These are phyloP conservation scores for Volucella zonaria DNA, from an alignment of 2,888 invertebrate genomes.

Conservation along the genomic window DNA sequence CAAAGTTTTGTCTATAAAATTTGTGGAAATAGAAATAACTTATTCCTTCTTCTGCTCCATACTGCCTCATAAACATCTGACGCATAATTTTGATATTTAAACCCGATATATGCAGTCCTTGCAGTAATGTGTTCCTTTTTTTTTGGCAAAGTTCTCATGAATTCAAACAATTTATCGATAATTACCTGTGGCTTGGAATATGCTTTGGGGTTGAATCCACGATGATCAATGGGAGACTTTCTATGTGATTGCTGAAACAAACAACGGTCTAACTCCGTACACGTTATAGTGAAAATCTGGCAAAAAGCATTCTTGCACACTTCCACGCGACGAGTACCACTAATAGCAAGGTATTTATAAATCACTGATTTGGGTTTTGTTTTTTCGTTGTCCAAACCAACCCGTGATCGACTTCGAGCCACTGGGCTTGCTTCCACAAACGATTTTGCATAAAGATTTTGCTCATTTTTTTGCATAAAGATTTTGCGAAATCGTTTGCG, in stretches of 20 bases:
- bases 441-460: slow-evolving; percentile 21
- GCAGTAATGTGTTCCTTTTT: slow-evolving; percentile 16
- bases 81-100: slow-evolving; percentile 17
- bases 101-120: slow-evolving; percentile 9
- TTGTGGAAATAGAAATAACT: slow-evolving; percentile 13
- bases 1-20: slow-evolving; percentile 6
- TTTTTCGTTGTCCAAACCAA: slow-evolving; percentile 16
- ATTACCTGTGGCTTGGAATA: slow-evolving; percentile 10
- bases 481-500: slow-evolving; percentile 10
- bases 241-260: slow-evolving; percentile 20
- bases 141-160: slow-evolving; percentile 20
- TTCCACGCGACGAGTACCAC: slow-evolving; percentile 11
- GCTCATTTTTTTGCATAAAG: slow-evolving; percentile 7
- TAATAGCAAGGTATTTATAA: slow-evolving; percentile 25
- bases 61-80: slow-evolving; percentile 22
- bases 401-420: slow-evolving; percentile 15
- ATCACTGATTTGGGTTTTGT: slow-evolving; percentile 22
- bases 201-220: slow-evolving; percentile 20
- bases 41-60: no score
- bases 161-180: slow-evolving; percentile 22
- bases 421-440: slow-evolving; percentile 23
- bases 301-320: no score
- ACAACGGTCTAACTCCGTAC: slow-evolving; percentile 15
- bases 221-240: slow-evolving; percentile 24
- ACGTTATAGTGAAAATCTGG: slow-evolving; percentile 24